Percentiles rank a stretch among this genome's conserved stretches.
These are phyloP conservation scores for Drosophila anomalipes DNA, from an alignment of 2,888 invertebrate species.

Conservation along the genomic window DNA sequence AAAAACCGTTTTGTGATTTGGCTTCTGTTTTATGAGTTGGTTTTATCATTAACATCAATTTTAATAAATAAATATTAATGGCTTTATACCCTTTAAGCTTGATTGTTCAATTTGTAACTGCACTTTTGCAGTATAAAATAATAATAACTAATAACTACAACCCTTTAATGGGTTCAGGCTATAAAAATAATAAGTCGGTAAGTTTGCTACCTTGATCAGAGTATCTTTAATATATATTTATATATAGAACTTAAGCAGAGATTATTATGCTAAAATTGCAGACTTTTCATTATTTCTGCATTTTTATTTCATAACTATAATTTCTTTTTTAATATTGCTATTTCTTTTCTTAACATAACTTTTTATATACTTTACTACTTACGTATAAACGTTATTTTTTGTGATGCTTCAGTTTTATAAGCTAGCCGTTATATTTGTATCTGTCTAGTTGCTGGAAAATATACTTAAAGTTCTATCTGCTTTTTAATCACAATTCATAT, in stretches of 20 bases:
- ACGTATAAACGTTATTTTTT: not conserved
- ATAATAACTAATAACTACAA: not conserved
- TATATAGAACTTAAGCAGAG: not conserved
- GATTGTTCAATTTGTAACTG: too few relatives aligned
- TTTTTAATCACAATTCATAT: not conserved
- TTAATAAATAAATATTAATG: not conserved
- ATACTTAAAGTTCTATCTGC: not conserved
- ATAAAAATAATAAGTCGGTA: not conserved
- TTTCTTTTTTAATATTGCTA: not conserved
- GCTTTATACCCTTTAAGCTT: too few relatives aligned
- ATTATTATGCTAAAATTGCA: not conserved
- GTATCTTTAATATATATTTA: too few relatives aligned
- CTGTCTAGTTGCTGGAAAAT: not conserved
- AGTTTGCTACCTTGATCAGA: not conserved
- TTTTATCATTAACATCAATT: not conserved
- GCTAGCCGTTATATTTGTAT: too few relatives aligned
- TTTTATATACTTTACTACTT: not conserved
- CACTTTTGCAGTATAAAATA: not conserved
- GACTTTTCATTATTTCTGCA: not conserved
- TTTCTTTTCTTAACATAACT: not conserved
- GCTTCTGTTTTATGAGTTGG: not conserved
- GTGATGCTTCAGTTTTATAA: not conserved
- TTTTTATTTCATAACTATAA: not conserved
- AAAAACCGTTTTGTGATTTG: not conserved
- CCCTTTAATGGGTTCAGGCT: not conserved